phyloP scores from a whole-genome alignment of 2,797 vertebrate species.

The Anas acuta region DNA sequence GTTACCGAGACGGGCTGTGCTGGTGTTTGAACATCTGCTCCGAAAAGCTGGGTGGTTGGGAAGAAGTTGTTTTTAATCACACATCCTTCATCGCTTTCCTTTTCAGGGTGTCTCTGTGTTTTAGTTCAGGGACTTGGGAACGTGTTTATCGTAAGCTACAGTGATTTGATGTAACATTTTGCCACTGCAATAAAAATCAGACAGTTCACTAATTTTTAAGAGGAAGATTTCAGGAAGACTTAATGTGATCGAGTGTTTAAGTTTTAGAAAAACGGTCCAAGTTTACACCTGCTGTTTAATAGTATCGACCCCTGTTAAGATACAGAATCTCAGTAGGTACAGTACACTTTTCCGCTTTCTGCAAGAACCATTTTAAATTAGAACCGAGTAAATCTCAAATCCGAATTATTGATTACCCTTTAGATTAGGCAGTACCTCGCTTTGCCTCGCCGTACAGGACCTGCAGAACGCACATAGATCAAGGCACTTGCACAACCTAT shows the following conservation, averaged over 20 bases:
- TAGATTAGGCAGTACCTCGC: background rate
- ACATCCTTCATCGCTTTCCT: accelerated
- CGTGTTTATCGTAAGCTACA: background rate
- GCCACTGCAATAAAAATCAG: background rate
- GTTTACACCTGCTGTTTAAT: background rate
- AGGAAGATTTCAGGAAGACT: background rate
- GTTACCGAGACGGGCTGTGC: accelerated
- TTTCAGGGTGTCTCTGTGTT: background rate
- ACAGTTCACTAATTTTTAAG: background rate
- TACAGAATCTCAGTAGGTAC: background rate
- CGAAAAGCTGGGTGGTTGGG: background rate
- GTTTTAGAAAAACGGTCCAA: background rate
- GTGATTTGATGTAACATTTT: background rate
- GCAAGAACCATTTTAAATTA: background rate
- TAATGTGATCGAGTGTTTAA: background rate
- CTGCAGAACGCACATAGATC: background rate
- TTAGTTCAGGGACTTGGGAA: background rate
- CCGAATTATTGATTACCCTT: background rate
- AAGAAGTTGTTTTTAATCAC: background rate
- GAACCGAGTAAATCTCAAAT: background rate
- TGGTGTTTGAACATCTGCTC: background rate
- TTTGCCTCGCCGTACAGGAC: background rate
- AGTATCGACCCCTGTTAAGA: background rate
- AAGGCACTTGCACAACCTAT: background rate
- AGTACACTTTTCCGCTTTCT: background rate